phyloP scores from a whole-genome alignment of 2,888 invertebrate genomes.

The Andrena fulva region DNA sequence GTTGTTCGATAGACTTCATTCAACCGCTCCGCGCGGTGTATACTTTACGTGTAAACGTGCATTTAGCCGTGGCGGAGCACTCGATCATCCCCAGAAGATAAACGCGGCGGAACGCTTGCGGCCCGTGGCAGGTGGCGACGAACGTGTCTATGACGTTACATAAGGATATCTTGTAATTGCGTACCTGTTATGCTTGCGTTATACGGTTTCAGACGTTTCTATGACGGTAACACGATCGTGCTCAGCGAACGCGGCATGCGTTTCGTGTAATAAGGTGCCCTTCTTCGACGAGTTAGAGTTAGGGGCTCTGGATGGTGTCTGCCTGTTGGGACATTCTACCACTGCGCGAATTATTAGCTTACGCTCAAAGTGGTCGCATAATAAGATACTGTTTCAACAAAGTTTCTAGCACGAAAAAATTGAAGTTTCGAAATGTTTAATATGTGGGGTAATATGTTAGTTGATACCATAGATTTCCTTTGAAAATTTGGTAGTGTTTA shows the following conservation, averaged over 20 bases:
- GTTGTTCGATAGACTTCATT: conserved; percentile 45
- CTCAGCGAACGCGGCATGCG: conserved; percentile 48
- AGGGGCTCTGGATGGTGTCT: neutral
- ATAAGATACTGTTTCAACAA: no score
- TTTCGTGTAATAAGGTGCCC: conserved; percentile 46
- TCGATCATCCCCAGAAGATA: conserved; percentile 29
- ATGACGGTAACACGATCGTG: conserved; percentile 55
- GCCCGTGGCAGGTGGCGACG: conserved; percentile 7
- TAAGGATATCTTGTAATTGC: conserved; percentile 63
- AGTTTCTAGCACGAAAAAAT: no score
- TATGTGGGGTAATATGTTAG: no score
- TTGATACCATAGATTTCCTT: no score
- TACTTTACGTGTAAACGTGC: conserved; percentile 13
- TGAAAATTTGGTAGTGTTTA: no score
- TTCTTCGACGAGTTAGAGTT: neutral
- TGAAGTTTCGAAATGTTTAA: no score
- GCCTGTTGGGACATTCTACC: neutral
- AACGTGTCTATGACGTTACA: conserved; percentile 37
- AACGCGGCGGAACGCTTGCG: conserved; percentile 12
- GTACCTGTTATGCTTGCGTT: conserved; percentile 65
- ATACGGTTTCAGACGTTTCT: conserved; percentile 61
- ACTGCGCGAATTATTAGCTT: no score
- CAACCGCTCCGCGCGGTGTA: conserved; percentile 16
- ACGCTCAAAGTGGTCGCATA: no score
- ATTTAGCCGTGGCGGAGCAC: conserved; percentile 3